phyloP scores from a whole-genome alignment of 2,888 invertebrate genomes.

The Drosophila anomalata region DNA sequence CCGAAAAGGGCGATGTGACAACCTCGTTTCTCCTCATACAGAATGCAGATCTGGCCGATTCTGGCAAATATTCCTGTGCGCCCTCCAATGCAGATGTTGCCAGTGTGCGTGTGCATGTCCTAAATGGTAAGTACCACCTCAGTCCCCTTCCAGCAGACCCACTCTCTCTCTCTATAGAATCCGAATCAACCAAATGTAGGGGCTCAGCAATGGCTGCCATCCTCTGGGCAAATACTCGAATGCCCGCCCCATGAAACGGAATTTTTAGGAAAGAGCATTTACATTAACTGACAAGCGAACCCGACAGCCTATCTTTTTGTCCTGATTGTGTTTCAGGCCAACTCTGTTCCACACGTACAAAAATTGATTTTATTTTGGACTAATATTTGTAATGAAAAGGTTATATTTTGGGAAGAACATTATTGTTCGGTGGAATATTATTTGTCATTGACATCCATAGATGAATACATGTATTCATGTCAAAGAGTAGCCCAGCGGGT shows the following conservation, averaged over 20 bases:
- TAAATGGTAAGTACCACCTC: conserved; percentile 88
- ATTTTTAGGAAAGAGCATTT: conserved; percentile 35
- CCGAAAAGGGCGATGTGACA: conserved; percentile 92
- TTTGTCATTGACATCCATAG: conserved; percentile 28
- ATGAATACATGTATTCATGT: conserved; percentile 47
- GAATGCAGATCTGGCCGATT: conserved; percentile 89
- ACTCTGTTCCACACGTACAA: conserved; percentile 3
- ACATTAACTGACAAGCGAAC: conserved; percentile 58
- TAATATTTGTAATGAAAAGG: neutral
- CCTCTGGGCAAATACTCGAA: conserved; percentile 19
- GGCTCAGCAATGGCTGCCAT: conserved; percentile 20
- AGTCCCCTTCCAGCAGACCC: neutral
- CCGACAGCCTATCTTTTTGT: conserved; percentile 24
- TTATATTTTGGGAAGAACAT: neutral
- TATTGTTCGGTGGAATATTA: neutral
- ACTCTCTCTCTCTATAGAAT: conserved; percentile 2
- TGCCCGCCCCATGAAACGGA: conserved; percentile 23
- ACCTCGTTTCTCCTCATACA: conserved; percentile 91
- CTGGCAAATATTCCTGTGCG: conserved; percentile 92
- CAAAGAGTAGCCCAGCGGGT: conserved; percentile 41
- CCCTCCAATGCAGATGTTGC: conserved; percentile 92
- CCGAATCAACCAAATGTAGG: conserved; percentile 27
- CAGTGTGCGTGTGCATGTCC: conserved; percentile 91
- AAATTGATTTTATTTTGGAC: neutral
- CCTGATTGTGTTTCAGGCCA: conserved; percentile 15